Percentiles rank a stretch among this genome's conserved stretches.
Conservation (phyloP, 1,140 invertebrate genomes). For the Drosophila elegans region DNA sequence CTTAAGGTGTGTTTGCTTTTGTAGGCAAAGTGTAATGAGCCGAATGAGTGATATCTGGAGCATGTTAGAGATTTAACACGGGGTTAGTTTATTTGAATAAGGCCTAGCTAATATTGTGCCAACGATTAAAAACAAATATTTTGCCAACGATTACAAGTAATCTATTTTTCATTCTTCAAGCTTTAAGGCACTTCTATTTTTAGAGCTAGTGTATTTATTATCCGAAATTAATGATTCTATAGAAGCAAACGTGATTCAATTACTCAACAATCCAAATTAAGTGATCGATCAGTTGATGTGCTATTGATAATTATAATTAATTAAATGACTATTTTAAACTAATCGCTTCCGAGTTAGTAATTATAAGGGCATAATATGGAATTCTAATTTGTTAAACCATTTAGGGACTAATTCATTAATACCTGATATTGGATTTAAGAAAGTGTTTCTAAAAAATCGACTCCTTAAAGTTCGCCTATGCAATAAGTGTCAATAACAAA, state of each 20-base stretch:
- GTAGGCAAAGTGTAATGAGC: constrained; percentile 16
- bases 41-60: not conserved
- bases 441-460: not conserved
- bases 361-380: too few species aligned
- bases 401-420: too few species aligned
- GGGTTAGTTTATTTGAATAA: not conserved
- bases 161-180: not conserved
- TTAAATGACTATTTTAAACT: not conserved
- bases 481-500: not conserved
- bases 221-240: not conserved
- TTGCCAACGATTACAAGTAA: not conserved
- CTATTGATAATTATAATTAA: not conserved
- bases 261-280: constrained; percentile 4
- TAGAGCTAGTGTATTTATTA: too few species aligned
- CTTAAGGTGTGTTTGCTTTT: constrained; percentile 34
- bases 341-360: not conserved
- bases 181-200: not conserved
- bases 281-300: not conserved
- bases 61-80: not conserved
- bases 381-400: too few species aligned
- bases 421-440: too few species aligned
- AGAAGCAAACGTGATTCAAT: constrained; percentile 1
- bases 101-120: constrained; percentile 4
- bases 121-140: not conserved
- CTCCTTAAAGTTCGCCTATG: too few species aligned